Evolutionary conservation across 2,888 invertebrate species (phyloP).

Genomic region (Crematogaster levior): DNA sequence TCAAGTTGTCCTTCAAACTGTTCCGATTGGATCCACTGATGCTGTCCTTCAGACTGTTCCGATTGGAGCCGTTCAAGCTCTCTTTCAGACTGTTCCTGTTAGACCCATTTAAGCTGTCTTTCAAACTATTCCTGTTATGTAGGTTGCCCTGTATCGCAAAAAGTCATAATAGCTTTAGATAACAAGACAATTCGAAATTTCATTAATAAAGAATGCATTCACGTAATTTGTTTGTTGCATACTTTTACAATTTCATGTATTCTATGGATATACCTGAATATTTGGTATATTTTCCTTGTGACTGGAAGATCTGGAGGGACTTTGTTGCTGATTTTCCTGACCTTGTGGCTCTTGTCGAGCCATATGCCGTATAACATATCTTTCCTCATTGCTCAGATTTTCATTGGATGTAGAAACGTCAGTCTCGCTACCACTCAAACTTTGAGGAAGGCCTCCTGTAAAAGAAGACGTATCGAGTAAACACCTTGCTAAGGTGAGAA

Average conservation of each 20-base stretch:
- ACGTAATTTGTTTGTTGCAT: background rate
- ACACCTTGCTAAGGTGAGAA: background rate
- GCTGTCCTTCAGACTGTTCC: slow-evolving; percentile 84
- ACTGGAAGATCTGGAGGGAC: slow-evolving; percentile 88
- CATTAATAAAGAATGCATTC: background rate
- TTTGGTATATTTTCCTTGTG: slow-evolving; percentile 84
- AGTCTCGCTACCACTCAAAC: slow-evolving; percentile 95
- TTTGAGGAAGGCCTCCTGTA: slow-evolving; percentile 89
- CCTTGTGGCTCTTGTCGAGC: slow-evolving; percentile 96
- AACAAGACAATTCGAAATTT: slow-evolving; percentile 36
- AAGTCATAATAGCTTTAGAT: slow-evolving; percentile 57
- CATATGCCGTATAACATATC: slow-evolving; percentile 93
- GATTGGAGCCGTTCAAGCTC: slow-evolving; percentile 83
- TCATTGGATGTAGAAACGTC: slow-evolving; percentile 96
- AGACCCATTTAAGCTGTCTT: slow-evolving; percentile 83
- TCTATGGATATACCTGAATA: slow-evolving; percentile 78
- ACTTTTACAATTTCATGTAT: background rate
- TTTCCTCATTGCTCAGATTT: slow-evolving; percentile 94
- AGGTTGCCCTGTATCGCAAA: slow-evolving; percentile 80
- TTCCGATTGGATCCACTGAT: slow-evolving; percentile 84
- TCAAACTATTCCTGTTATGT: slow-evolving; percentile 83
- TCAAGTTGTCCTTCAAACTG: slow-evolving; percentile 87
- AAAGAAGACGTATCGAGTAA: slow-evolving; percentile 16
- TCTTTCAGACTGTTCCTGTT: slow-evolving; percentile 84
- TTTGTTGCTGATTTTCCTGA: slow-evolving; percentile 91